Percentiles rank a stretch among this genome's conserved stretches.
These are phyloP conservation scores for Pheosia gnoma DNA, from an alignment of 2,888 invertebrate genomes.

Conservation along the genomic window DNA sequence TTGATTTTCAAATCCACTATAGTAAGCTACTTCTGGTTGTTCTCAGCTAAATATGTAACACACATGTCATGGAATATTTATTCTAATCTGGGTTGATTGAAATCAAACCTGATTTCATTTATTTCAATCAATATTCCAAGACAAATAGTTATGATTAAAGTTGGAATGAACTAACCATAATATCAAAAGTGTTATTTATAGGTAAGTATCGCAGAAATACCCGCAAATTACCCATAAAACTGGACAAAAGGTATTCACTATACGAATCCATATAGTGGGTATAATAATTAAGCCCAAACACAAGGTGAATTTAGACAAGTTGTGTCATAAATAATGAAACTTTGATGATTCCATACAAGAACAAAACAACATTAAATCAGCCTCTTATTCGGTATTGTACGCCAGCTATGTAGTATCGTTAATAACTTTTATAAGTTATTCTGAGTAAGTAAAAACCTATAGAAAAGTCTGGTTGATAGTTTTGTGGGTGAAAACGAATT, in stretches of 20 bases:
- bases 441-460: too few relatives aligned
- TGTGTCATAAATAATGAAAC: conserved; percentile 58
- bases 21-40: too few relatives aligned
- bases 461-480: too few relatives aligned
- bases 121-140: too few relatives aligned
- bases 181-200: not conserved
- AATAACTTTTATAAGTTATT: conserved; percentile 2
- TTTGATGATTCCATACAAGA: conserved; percentile 54
- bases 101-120: too few relatives aligned
- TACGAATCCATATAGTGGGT: not conserved
- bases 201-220: not conserved
- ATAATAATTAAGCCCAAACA: conserved; percentile 32
- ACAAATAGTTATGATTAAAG: not conserved
- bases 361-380: conserved; percentile 62
- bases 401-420: conserved; percentile 1
- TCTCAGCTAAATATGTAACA: too few relatives aligned
- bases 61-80: too few relatives aligned
- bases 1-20: too few relatives aligned
- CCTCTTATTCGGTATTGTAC: conserved; percentile 21
- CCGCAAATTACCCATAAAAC: not conserved
- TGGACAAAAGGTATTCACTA: conserved; percentile 4
- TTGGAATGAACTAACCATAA: not conserved
- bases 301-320: conserved; percentile 43
- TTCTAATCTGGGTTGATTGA: too few relatives aligned
- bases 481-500: too few relatives aligned